A percentile compares a stretch with the other conserved stretches of the same genome.
Conservation (phyloP, 2,888 invertebrate genomes). For the Lomographa bimaculata region DNA sequence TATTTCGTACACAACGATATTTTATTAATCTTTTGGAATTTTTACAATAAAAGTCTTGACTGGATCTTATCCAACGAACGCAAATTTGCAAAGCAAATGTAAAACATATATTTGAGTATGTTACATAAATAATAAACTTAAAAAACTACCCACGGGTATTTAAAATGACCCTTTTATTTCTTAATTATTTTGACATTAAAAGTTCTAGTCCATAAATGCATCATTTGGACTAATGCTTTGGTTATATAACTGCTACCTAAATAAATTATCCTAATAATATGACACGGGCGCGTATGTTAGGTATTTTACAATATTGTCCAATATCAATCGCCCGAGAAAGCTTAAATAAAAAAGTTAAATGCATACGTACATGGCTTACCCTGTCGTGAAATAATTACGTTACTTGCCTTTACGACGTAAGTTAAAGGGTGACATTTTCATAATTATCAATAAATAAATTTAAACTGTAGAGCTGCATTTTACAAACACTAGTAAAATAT, state of each 20-base stretch:
- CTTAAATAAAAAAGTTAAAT: slow-evolving; percentile 45
- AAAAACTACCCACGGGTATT: slow-evolving; percentile 57
- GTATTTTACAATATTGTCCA: slow-evolving; percentile 64
- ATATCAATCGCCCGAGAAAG: slow-evolving; percentile 41
- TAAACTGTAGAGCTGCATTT: too few relatives aligned
- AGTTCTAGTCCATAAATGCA: slow-evolving; percentile 4
- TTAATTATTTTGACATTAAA: slow-evolving; percentile 36
- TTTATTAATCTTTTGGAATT: slow-evolving; percentile 75
- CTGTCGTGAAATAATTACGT: slow-evolving; percentile 24
- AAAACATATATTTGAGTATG: slow-evolving; percentile 16
- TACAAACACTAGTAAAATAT: too few relatives aligned
- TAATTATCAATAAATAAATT: too few relatives aligned
- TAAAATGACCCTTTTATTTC: slow-evolving; percentile 61
- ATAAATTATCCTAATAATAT: slow-evolving; percentile 13
- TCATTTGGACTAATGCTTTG: slow-evolving; percentile 5
- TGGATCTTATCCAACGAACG: slow-evolving; percentile 82
- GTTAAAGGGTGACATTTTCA: too few relatives aligned
- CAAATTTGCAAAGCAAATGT: slow-evolving; percentile 76
- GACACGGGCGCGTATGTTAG: slow-evolving; percentile 47
- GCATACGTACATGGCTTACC: slow-evolving; percentile 25
- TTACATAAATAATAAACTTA: slow-evolving; percentile 48
- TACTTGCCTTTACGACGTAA: slow-evolving; percentile 10
- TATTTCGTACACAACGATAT: slow-evolving; percentile 68
- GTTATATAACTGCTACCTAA: slow-evolving; percentile 7
- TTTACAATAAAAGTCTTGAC: slow-evolving; percentile 78